Evolutionary conservation across 2,888 invertebrate genomes (phyloP).

Genomic region (Cactoblastis cactorum): DNA sequence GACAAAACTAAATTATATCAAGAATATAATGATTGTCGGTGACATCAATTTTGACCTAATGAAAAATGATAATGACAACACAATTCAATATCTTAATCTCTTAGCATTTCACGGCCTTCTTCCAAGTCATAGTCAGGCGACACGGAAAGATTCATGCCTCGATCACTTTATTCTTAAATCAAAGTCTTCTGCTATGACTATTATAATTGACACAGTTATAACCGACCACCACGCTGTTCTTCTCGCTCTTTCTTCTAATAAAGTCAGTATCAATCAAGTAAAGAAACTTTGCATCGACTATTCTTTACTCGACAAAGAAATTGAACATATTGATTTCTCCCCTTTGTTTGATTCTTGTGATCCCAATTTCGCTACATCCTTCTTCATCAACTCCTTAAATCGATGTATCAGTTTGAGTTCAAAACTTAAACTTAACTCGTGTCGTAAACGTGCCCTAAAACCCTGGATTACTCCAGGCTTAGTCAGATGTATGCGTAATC

Average conservation of each 20-base stretch:
- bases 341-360: not conserved
- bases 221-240: slow-evolving; percentile 18
- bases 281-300: not conserved
- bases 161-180: slow-evolving; percentile 19
- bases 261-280: not conserved
- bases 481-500: slow-evolving; percentile 14
- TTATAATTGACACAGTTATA: slow-evolving; percentile 12
- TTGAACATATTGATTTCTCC: not conserved
- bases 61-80: slow-evolving; percentile 5
- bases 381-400: not conserved
- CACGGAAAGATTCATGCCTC: slow-evolving; percentile 12
- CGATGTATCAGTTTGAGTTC: not conserved
- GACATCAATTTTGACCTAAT: slow-evolving; percentile 22
- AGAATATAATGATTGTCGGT: slow-evolving; percentile 18
- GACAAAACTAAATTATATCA: slow-evolving; percentile 1
- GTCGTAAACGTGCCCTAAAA: slow-evolving; percentile 4
- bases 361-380: not conserved
- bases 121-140: slow-evolving; percentile 10
- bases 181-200: not conserved
- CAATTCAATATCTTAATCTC: slow-evolving; percentile 17
- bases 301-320: not conserved
- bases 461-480: slow-evolving; percentile 18
- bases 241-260: not conserved
- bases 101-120: slow-evolving; percentile 17
- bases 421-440: not conserved